Conservation (phyloP, 2,113 vertebrate species). For the Pangasianodon hypophthalmus region DNA sequence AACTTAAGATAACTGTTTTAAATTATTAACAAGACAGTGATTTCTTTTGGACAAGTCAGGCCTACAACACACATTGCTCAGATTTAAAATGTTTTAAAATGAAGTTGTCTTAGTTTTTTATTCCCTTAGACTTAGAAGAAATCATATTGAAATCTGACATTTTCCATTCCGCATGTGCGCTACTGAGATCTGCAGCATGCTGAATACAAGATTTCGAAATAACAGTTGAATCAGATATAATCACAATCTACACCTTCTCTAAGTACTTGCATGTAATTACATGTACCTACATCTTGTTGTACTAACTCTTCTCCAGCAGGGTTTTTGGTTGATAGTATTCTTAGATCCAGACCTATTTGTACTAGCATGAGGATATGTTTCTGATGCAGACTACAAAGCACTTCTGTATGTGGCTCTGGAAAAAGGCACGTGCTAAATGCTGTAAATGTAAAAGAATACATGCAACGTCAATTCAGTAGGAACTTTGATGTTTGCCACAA, state of each 20-base stretch:
- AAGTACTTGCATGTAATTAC: neutral
- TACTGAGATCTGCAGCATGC: neutral
- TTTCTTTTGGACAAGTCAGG: conserved; percentile 57
- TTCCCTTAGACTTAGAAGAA: neutral
- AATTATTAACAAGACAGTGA: neutral
- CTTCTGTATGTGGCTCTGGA: neutral
- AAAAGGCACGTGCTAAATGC: neutral
- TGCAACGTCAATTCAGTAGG: neutral
- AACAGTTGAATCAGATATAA: neutral
- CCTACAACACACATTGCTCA: neutral
- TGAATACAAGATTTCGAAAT: neutral
- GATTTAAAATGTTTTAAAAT: neutral
- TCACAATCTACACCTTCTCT: neutral
- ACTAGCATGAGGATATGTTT: neutral
- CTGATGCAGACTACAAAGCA: neutral
- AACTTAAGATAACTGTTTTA: neutral
- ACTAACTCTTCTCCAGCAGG: neutral
- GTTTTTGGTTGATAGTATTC: neutral
- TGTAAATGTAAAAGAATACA: neutral
- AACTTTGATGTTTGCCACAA: neutral
- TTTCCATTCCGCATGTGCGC: neutral
- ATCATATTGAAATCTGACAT: neutral
- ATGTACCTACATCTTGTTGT: neutral
- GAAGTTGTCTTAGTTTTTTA: neutral
- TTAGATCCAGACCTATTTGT: neutral